Percentiles rank a stretch among this genome's conserved stretches.
phyloP scores from a whole-genome alignment of 2,797 vertebrate species.

The Ctenochaetus hawaiiensis region DNA sequence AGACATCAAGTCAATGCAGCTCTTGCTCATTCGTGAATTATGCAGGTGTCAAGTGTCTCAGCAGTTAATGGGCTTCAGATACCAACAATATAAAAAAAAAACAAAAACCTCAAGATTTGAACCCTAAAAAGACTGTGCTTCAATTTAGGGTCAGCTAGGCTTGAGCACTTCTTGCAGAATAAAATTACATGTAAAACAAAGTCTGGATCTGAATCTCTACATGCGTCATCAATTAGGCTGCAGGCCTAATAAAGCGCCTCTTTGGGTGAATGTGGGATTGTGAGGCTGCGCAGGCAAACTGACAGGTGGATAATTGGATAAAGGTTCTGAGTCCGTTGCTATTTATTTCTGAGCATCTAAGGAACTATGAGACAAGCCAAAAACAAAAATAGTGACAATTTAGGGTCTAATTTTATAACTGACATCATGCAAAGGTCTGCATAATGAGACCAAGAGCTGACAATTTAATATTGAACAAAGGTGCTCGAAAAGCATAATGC shows the following conservation, averaged over 20 bases:
- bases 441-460: slow-evolving; percentile 12
- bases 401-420: neutral
- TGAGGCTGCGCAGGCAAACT: slow-evolving; percentile 2
- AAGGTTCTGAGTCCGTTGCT: neutral
- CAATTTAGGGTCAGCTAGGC: neutral
- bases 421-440: neutral
- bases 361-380: neutral
- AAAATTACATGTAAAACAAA: neutral
- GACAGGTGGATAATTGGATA: slow-evolving; percentile 16
- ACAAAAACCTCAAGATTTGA: neutral
- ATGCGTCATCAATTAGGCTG: neutral
- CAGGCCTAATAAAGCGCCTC: slow-evolving; percentile 2
- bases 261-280: neutral
- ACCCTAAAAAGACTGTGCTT: neutral
- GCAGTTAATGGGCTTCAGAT: neutral
- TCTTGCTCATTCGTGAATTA: neutral
- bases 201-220: neutral
- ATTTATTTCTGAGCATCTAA: neutral
- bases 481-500: rapidly evolving
- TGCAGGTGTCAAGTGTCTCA: neutral
- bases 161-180: neutral
- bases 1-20: neutral
- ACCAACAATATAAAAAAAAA: rapidly evolving
- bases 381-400: neutral
- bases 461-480: slow-evolving; percentile 32